These are phyloP conservation scores for Thysanoteuthis rhombus DNA, from an alignment of 2,888 invertebrate genomes.

Conservation along the genomic window DNA sequence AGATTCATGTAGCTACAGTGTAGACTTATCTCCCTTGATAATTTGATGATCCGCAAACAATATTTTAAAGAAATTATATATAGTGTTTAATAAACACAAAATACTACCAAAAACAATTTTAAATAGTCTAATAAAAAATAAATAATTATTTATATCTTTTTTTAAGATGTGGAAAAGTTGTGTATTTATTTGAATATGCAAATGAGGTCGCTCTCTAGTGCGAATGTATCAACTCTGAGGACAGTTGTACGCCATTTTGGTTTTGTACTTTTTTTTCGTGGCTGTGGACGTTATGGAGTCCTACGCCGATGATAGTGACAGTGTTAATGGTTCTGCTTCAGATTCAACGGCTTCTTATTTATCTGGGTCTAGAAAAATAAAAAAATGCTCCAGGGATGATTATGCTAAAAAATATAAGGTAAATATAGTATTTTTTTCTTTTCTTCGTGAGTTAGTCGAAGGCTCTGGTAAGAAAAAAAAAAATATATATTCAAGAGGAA, in stretches of 20 bases:
- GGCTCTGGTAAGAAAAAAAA: too few species aligned
- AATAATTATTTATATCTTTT: neutral
- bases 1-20: too few species aligned
- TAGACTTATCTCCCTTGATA: neutral
- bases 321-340: neutral
- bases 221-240: neutral
- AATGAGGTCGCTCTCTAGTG: neutral
- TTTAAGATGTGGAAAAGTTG: neutral
- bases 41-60: neutral
- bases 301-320: neutral
- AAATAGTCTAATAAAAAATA: neutral
- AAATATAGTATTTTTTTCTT: neutral
- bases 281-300: neutral
- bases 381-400: neutral
- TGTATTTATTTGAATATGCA: neutral
- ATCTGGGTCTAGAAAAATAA: neutral
- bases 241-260: neutral
- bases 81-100: neutral
- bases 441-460: neutral
- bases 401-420: neutral
- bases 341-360: neutral
- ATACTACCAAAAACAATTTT: neutral
- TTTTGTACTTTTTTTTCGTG: neutral
- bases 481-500: too few species aligned
- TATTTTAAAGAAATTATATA: neutral